Percentiles rank a stretch among this genome's conserved stretches.
phyloP scores from a whole-genome alignment of 2,113 vertebrate species.

The Antechinus stuartii region DNA sequence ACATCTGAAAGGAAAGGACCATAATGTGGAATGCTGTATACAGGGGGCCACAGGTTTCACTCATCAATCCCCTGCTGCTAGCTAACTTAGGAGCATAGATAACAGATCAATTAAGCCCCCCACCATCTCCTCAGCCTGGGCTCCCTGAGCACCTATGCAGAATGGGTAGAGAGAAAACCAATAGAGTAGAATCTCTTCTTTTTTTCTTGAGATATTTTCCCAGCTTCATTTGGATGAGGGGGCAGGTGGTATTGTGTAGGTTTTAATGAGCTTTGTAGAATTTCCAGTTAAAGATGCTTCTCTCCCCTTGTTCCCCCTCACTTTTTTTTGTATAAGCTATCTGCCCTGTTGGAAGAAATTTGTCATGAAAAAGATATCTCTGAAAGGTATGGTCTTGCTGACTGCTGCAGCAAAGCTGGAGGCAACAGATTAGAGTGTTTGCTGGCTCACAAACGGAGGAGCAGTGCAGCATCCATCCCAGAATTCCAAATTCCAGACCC shows the following conservation, averaged over 20 bases:
- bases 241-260: neutral
- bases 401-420: slow-evolving; percentile 75
- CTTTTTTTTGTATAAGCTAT: slow-evolving; percentile 49
- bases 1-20: neutral
- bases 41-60: neutral
- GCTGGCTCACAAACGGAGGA: slow-evolving; percentile 71
- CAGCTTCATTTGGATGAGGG: neutral
- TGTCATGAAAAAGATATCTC: slow-evolving; percentile 74
- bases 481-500: slow-evolving; percentile 64
- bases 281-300: neutral
- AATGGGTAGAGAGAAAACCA: neutral
- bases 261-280: neutral
- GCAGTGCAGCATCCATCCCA: neutral
- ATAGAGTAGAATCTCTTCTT: neutral
- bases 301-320: neutral
- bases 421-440: slow-evolving; percentile 75
- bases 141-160: neutral
- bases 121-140: neutral
- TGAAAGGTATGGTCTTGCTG: slow-evolving; percentile 45
- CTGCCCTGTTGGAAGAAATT: slow-evolving; percentile 75
- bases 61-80: neutral
- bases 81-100: neutral
- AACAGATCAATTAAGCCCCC: neutral
- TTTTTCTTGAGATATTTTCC: neutral
- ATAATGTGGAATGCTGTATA: neutral